phyloP scores from a whole-genome alignment of 53 echinoderm and acorn worm genomes.

The Actinopyga echinites region DNA sequence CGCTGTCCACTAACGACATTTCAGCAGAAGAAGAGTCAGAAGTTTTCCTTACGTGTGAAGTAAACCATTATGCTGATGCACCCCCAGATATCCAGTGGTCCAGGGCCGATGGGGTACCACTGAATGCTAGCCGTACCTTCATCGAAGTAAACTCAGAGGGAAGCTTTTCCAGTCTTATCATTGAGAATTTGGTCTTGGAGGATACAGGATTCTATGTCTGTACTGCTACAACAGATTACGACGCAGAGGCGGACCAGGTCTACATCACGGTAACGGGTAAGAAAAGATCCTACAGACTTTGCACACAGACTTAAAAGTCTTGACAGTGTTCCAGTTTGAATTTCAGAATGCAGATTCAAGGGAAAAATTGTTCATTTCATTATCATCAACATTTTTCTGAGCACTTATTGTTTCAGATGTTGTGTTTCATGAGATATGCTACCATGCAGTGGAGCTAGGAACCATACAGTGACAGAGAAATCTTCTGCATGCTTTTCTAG shows the following conservation, averaged over 20 bases:
- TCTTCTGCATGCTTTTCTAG: too few relatives aligned
- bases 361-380: neutral
- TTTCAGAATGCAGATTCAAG: neutral
- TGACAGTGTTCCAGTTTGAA: too few relatives aligned
- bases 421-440: too few relatives aligned
- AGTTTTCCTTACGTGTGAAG: conserved; percentile 3
- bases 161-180: neutral
- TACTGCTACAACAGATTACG: conserved; percentile 35
- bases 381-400: neutral
- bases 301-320: too few relatives aligned
- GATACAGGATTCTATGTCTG: conserved; percentile 53
- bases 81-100: conserved; percentile 13
- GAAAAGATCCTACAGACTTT: too few relatives aligned
- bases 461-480: too few relatives aligned
- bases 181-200: conserved; percentile 1
- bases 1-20: neutral
- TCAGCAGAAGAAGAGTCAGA: neutral
- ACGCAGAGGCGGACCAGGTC: conserved; percentile 27
- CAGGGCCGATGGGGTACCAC: neutral
- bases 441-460: too few relatives aligned
- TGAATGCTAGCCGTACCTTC: neutral
- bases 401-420: too few relatives aligned
- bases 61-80: conserved; percentile 1
- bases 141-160: neutral
- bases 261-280: conserved; percentile 47